These are phyloP conservation scores for Drosophila siamana DNA, from an alignment of 2,888 invertebrate genomes.

Conservation along the genomic window DNA sequence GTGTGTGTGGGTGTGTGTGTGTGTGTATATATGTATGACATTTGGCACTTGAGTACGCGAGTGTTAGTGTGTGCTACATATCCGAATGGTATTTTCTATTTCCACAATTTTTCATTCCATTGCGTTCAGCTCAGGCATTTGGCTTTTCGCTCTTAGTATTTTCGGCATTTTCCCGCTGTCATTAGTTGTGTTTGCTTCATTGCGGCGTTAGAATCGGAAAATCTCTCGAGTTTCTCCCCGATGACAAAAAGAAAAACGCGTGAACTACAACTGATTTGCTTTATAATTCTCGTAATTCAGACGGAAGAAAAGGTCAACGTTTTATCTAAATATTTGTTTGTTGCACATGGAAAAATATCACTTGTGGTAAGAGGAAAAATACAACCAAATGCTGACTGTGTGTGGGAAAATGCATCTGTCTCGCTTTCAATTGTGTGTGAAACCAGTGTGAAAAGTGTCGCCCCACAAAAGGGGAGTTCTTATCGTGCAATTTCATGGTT, in stretches of 20 bases:
- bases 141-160: slow-evolving; percentile 16
- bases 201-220: slow-evolving; percentile 48
- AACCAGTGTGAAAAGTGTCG: slow-evolving; percentile 39
- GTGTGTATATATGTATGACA: slow-evolving; percentile 8
- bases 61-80: slow-evolving; percentile 22
- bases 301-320: slow-evolving; percentile 3
- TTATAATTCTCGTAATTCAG: slow-evolving; percentile 1
- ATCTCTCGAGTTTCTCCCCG: slow-evolving; percentile 12
- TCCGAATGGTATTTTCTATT: slow-evolving; percentile 54
- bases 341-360: slow-evolving; percentile 51
- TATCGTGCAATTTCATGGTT: slow-evolving; percentile 8
- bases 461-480: slow-evolving; percentile 26
- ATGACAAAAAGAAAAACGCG: slow-evolving; percentile 7
- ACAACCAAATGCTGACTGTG: background rate
- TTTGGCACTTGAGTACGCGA: slow-evolving; percentile 39
- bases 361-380: slow-evolving; percentile 44
- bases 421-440: slow-evolving; percentile 33
- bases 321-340: slow-evolving; percentile 20
- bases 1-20: background rate
- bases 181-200: slow-evolving; percentile 74
- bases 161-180: slow-evolving; percentile 60
- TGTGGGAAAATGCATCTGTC: slow-evolving; percentile 22
- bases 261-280: background rate
- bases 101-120: slow-evolving; percentile 67
- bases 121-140: slow-evolving; percentile 33